Percentiles rank a stretch among this genome's conserved stretches.
phyloP scores from a whole-genome alignment of 2,797 vertebrate species.

The Spinus pinus region DNA sequence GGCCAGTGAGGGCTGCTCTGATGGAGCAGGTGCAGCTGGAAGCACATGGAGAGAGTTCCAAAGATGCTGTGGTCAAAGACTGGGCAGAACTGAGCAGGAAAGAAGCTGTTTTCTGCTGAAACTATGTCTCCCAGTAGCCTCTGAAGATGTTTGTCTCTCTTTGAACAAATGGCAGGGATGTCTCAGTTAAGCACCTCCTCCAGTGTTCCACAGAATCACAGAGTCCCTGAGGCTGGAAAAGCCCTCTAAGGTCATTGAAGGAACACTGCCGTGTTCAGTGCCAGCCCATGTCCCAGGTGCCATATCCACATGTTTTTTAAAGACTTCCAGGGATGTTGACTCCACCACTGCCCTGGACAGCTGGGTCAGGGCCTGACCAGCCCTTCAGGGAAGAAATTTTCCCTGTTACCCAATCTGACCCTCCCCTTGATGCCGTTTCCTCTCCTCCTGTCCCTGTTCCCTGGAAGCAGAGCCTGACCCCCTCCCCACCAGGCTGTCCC shows the following conservation, averaged over 20 bases:
- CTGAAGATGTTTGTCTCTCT: neutral
- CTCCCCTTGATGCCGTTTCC: fast-evolving
- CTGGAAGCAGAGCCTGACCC: fast-evolving
- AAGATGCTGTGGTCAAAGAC: fast-evolving
- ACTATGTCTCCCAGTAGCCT: neutral
- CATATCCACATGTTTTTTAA: neutral
- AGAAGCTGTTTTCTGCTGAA: neutral
- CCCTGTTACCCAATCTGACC: neutral
- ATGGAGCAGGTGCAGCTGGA: neutral
- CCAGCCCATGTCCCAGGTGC: neutral
- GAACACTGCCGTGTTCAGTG: neutral
- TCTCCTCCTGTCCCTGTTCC: neutral
- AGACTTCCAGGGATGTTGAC: neutral
- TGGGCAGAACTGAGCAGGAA: neutral
- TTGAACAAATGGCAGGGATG: neutral
- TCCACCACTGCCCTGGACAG: neutral
- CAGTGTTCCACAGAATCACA: neutral
- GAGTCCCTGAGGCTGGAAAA: neutral
- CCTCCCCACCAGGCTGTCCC: fast-evolving
- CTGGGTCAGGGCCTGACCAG: neutral
- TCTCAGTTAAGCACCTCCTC: neutral
- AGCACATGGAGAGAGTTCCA: neutral
- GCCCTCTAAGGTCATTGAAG: neutral
- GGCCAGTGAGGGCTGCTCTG: fast-evolving
- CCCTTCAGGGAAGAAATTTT: neutral